Conservation (phyloP, 2,888 invertebrate genomes). For the Drosophila longiperda region DNA sequence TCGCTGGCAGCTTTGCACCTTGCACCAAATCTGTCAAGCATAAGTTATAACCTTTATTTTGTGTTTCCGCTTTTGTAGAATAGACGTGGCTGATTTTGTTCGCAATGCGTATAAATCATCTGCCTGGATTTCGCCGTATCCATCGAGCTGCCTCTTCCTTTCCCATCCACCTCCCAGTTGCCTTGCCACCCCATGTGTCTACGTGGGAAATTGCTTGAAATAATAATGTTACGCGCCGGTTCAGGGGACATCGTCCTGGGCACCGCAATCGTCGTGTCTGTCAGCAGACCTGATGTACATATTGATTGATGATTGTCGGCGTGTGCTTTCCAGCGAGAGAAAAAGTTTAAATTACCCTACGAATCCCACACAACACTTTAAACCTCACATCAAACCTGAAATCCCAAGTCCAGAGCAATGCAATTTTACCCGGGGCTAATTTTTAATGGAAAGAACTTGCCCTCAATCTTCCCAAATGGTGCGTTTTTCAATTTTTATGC, state of each 20-base stretch:
- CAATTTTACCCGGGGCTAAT: constrained; percentile 62
- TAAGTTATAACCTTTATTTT: constrained; percentile 79
- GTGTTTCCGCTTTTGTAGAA: constrained; percentile 72
- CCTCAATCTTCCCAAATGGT: constrained; percentile 40
- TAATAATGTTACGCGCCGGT: constrained; percentile 71
- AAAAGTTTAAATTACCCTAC: constrained; percentile 71
- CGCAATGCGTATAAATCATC: constrained; percentile 73
- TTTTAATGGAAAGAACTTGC: constrained; percentile 73
- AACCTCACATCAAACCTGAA: constrained; percentile 7
- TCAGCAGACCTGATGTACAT: constrained; percentile 55
- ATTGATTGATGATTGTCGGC: constrained; percentile 75
- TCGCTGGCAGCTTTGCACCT: constrained; percentile 70
- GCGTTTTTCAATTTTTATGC: constrained; percentile 58
- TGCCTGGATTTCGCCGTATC: constrained; percentile 67
- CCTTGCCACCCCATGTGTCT: constrained; percentile 33
- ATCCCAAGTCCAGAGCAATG: constrained; percentile 9
- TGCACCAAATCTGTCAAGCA: constrained; percentile 79
- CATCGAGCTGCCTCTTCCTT: constrained; percentile 19
- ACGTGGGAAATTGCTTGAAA: constrained; percentile 75
- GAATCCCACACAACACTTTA: constrained; percentile 9
- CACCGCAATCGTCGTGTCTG: constrained; percentile 41
- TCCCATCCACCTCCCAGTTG: not conserved
- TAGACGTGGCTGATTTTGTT: constrained; percentile 57
- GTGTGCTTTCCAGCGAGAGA: constrained; percentile 48
- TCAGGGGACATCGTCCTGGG: constrained; percentile 37